Evolutionary conservation across 2,113 vertebrate genomes (phyloP), one percentile per base, ranked within the genome.

Genomic region (Cavia porcellus): DNA sequence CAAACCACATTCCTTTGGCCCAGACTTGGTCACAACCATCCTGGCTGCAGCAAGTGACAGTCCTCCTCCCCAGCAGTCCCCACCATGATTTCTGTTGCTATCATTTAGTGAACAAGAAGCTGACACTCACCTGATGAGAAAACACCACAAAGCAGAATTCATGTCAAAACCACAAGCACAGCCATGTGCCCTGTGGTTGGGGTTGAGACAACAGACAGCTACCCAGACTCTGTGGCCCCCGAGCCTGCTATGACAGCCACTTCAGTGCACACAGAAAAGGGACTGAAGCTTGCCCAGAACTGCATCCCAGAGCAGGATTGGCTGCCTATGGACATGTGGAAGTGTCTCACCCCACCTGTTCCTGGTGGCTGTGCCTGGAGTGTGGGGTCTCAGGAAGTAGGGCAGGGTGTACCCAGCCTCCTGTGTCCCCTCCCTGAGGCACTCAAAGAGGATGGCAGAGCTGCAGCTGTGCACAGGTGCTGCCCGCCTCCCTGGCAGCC

Each of bases 181-280:
- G 59, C 4, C 55, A 5, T 0, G 2, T 38, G 12, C 3, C 5
- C 0, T 0, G 0, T 4, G n/a, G 19, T 50, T 22, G 28, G 50
- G 86, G 28, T 38, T 17, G 45, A 25, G 52, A 22, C 24, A 45
- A 64, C 38, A 66, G 61, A 22, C 0, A 57, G 24, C 12, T 64
- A 28, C 17, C 28, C 50, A 30, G 70, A 28, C 0, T n/a, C 30
- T 57, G 30, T 10, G 61, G 80, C 24, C 32, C 32, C 32, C 4
- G 50, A 52, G 50, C 50, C 9, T 52, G 50, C 55, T n/a, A 5
- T n/a, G 70, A 30, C 28, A 0, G 0, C 52, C 25, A 19, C 62
- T 61, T 24, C 14, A 6, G 47, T 72, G 11, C 32, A 35, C 24
- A 1, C 0, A 25, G n/a, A 9, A 20, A 47, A 14, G 11, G 11